Percentiles rank a stretch among this genome's conserved stretches.
Evolutionary conservation across 2,797 vertebrate genomes (phyloP).

Genomic region (Allobates femoralis): DNA sequence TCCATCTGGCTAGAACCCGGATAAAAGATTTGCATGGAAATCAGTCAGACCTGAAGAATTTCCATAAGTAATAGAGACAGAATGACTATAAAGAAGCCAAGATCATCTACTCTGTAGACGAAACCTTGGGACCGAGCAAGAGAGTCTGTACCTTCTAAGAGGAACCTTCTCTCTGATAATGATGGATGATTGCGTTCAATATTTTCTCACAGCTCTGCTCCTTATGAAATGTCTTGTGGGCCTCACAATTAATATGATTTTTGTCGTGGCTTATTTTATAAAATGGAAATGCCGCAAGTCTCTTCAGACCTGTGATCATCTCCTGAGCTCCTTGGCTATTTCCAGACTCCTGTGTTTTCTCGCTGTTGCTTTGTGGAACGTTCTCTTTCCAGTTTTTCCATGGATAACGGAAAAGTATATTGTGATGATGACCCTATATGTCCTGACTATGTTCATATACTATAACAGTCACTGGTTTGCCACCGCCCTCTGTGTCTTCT

Average conservation of each 20-base stretch:
- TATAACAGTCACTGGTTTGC: conserved; percentile 56
- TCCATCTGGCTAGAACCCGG: neutral
- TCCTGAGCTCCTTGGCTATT: neutral
- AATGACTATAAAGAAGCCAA: neutral
- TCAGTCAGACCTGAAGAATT: neutral
- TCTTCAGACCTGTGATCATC: neutral
- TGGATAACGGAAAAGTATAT: neutral
- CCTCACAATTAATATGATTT: neutral
- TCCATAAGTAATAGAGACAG: neutral
- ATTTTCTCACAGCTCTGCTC: neutral
- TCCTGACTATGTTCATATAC: neutral
- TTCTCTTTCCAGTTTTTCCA: no score
- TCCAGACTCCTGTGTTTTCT: neutral
- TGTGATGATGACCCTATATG: neutral
- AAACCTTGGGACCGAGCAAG: neutral
- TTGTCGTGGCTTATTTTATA: neutral
- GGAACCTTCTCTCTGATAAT: neutral
- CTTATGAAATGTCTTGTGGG: neutral
- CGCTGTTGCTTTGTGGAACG: neutral
- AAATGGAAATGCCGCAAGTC: neutral
- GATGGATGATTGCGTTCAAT: neutral
- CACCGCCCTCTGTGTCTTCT: conserved; percentile 53
- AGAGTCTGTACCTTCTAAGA: neutral
- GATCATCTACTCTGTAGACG: neutral
- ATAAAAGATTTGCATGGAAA: neutral